Evolutionary conservation across 37 sponge, comb jelly and placozoan species (phyloP), one percentile per base, ranked within the genome.

Genomic region (Corticium candelabrum): DNA sequence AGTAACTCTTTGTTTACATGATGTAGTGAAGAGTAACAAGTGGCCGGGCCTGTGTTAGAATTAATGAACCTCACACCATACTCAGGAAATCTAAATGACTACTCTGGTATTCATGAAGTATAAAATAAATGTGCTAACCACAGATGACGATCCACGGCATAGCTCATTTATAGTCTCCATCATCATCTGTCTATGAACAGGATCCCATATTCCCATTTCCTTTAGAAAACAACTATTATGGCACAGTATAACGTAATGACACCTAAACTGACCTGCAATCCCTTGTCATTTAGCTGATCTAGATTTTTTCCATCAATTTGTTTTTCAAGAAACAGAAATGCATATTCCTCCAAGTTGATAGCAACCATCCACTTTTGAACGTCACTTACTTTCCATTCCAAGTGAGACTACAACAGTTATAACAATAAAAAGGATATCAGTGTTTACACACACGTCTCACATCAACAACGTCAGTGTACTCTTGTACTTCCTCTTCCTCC

Each of bases 121-220:
- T n/a, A n/a, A n/a, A n/a, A n/a, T n/a, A n/a, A n/a, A n/a, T n/a
- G 21, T 50, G 62, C 15, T 50, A 27, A 50, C 73, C 73, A 29
- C 31, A 7, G 73, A 7, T 4, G 73, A 34, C 29, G 29, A 29
- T 4, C 73, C 73, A 7, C 73, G 33, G 50, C 84, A 84, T 40
- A 93, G 84, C 37, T 93, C 93, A 39, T 93, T 57, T 69, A 93
- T 41, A 35, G 91, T 89, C 76, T 87, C 88, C 85, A 90, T 75
- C 31, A 93, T 85, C 31, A 81, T 77, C 32, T 82, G 74, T 4
- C 81, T 62, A 38, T 93, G 90, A 7, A 81, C 56, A 3, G 75
- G 81, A 73, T 93, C 91, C 0, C 0, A 68, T 27, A 93, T 75
- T 0, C 84, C 91, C 80, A 93, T 75, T 1, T 76, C 74, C 81